These are phyloP conservation scores for Rhyacophila evoluta DNA, from an alignment of 2,888 invertebrate genomes.

Conservation along the genomic window DNA sequence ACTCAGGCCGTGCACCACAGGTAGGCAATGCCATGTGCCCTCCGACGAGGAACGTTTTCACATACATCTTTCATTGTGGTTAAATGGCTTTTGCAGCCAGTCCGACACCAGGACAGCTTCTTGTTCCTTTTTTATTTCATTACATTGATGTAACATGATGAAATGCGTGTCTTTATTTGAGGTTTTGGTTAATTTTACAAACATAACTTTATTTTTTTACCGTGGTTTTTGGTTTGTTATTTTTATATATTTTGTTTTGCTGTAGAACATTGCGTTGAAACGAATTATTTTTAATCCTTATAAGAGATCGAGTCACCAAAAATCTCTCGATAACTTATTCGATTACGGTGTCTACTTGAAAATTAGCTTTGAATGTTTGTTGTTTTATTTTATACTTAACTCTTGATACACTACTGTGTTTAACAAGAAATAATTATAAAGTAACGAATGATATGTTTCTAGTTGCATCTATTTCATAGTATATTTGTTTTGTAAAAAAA, in stretches of 20 bases:
- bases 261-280: too few relatives aligned
- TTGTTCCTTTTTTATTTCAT: background rate
- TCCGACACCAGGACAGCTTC: background rate
- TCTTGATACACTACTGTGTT: too few relatives aligned
- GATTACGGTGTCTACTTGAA: too few relatives aligned
- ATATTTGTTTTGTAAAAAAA: background rate
- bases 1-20: conserved; percentile 68
- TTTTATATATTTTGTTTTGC: too few relatives aligned
- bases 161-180: background rate
- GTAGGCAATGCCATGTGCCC: conserved; percentile 61
- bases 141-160: background rate
- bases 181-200: background rate
- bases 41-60: conserved; percentile 50
- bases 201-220: background rate
- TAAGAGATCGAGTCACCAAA: too few relatives aligned
- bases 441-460: background rate
- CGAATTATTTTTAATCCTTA: too few relatives aligned
- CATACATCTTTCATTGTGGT: background rate
- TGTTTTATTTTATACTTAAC: too few relatives aligned
- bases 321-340: too few relatives aligned
- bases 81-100: background rate
- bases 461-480: background rate
- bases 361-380: too few relatives aligned
- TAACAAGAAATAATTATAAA: too few relatives aligned
- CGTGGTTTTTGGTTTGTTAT: background rate